Evolutionary conservation across 2,888 invertebrate species (phyloP), one percentile per base, ranked within the genome.

Genomic region (Megastigmus dorsalis): DNA sequence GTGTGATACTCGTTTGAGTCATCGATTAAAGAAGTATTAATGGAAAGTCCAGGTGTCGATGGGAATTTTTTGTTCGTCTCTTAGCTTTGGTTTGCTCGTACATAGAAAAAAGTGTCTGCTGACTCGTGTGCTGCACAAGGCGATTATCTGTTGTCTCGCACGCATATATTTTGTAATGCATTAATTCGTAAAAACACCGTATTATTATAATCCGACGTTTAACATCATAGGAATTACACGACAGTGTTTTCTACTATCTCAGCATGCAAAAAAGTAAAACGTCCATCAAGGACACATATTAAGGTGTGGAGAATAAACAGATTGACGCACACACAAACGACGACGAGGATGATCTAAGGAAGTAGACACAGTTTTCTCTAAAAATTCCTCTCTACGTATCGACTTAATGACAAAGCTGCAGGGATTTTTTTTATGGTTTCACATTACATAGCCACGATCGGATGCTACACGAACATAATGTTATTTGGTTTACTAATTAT

Each of bases 271-370:
- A n/a, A 57, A 67, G 26, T 36, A 55, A 38, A 30, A 62, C 20
- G 20, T 4, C 23, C 20, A 30, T n/a, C 33, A 18, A 45, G 28
- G 36, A 48, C 30, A 68, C 50, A 55, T 54, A n/a, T 57, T 23
- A 48, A 26, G 18, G 15, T 48, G 30, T 55, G 26, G n/a, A 36
- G 10, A 63, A 28, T 45, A 57, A 62, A 57, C 50, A 26, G 15
- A 45, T 67, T 52, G 7, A 55, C 28, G 26, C 15, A 68, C 15
- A 65, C 30, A 57, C 52, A 70, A 9, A 67, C 38, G 18, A 62
- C 67, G 33, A 74, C 55, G 15, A 69, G 63, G 48, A 18, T 63
- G 63, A 68, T n/a, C n/a, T n/a, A n/a, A 60, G 10, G 36, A 74
- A 26, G 52, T 74, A 52, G 50, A 66, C 52, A 66, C 10, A 26